Base-by-base conservation (phyloP, 2,888 invertebrate species). In the Zygothrica quintamaculata region DNA sequence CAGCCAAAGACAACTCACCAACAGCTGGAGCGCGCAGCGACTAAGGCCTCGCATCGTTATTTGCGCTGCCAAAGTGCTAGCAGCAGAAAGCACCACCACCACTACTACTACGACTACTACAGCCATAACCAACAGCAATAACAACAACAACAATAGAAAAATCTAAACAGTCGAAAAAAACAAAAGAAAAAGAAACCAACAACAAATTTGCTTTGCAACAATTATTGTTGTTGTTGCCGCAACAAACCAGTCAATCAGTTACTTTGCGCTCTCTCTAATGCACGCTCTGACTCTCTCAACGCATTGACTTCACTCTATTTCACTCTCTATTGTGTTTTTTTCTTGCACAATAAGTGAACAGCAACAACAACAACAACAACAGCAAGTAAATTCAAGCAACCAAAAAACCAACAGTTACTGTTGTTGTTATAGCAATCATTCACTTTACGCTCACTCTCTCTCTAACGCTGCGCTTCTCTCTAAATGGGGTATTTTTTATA, bases 21-120 rank as follows among this genome's bases (percentile, higher is more conserved):
- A 58, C 87, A 86, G 87, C 62, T 84, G 79, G 73, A 66, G 69
- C 81, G 34, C 58, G 56, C 84, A 76, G 82, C 66, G 77, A 81
- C 81, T 81, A 51, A 71, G 52, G 48, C 56, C 25, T 34, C 33
- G 42, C 59, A 37, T 39, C 37, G 51, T 16, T 52, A 39, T 52
- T 34, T 42, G 25, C 16, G 48, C 44, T 31, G 44, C 18, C 15
- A 13, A n/a, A 9, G 29, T 29, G 29, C 13, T 1, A 36, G 13
- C 15, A 13, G 36, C 15, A 36, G 36, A 1, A 9, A 9, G 1
- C 1, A 29, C 7, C 29, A 29, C 5, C 43, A 26, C 42, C 44
- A 29, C 9, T 18, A 29, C 15, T 55, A 62, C 16, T 5, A 22
- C 57, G 39, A 53, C 43, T 47, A 57, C 44, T 43, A 57, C 42